phyloP scores from a whole-genome alignment of 64 coral and sea anemone genomes.

The Anthopleura sola region DNA sequence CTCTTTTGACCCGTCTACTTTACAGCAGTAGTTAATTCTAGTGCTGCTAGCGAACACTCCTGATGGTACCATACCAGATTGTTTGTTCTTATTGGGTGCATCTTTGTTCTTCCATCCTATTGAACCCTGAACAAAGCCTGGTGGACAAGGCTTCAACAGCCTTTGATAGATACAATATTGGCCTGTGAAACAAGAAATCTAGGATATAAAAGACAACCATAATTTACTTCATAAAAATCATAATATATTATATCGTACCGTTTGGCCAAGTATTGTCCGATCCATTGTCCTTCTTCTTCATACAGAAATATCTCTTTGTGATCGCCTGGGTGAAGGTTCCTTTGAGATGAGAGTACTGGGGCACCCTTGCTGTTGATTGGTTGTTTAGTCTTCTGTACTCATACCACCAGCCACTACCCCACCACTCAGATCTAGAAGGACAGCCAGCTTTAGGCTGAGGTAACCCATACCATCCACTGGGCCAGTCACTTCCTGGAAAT shows the following conservation, averaged over 20 bases:
- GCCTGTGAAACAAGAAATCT: conserved; percentile 3
- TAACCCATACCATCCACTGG: conserved; percentile 13
- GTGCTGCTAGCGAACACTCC: conserved; percentile 30
- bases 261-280: neutral
- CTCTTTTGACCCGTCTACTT: conserved; percentile 35
- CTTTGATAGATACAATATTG: conserved; percentile 55
- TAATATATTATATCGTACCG: no score
- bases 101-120: conserved; percentile 44
- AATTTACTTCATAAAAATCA: no score
- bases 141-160: conserved; percentile 4
- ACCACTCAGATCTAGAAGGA: conserved; percentile 19
- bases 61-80: conserved; percentile 11
- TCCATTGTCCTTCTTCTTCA: neutral
- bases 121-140: conserved; percentile 21
- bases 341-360: conserved; percentile 12
- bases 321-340: neutral
- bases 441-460: conserved; percentile 22
- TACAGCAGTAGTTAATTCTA: conserved; percentile 38
- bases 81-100: neutral
- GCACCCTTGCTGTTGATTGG: neutral
- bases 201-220: neutral
- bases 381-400: conserved; percentile 15
- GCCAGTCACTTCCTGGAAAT: conserved; percentile 3
- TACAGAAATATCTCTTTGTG: conserved; percentile 30
- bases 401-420: conserved; percentile 10